Base-by-base conservation (phyloP, 1,140 invertebrate species). In the Neuroterus valhalla region DNA sequence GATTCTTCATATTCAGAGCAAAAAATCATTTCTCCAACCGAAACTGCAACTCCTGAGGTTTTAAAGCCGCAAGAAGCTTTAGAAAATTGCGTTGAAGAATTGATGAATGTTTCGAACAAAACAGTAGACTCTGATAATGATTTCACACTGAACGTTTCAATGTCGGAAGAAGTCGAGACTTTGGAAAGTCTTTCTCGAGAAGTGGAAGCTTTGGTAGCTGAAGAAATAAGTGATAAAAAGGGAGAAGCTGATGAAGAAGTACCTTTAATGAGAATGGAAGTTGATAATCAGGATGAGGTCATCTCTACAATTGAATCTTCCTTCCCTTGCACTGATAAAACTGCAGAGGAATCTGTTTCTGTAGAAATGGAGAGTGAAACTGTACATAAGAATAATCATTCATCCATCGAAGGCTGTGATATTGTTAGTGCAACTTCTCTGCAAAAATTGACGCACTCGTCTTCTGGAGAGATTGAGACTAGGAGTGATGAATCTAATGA, bases 151-250 rank as follows among this genome's bases (percentile, higher is more conserved):
- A 68, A 46, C 23, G 5, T 55, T 31, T 50, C 11, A 11, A 11
- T 38, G 46, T 55, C 62, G 0, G 84, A 84, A 8, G 85, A 88
- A 2, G 71, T 43, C 1, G 87, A 89, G 62, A 87, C 87, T 0
- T 66, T 89, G 12, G 88, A 89, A 50, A 88, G 85, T 44, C 86
- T 87, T 67, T 86, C 86, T 6, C 62, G 78, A 3, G 87, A 88
- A 15, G 82, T 89, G 3, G 87, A 87, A 45, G 79, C 76, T 66
- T 68, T 89, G n/a, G 81, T 86, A 10, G 67, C 75, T 67, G 86
- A 68, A 42, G 43, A 26, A 42, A 31, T 46, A 23, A 15, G 48
- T 0, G 26, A 19, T 2, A 69, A 45, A 17, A 44, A 15, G 21
- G 17, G 44, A 62, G 75, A 75, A 31, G 66, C 42, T 31, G 76